Evolutionary conservation across 2,888 invertebrate genomes (phyloP).

Genomic region (Callimorpha dominula): DNA sequence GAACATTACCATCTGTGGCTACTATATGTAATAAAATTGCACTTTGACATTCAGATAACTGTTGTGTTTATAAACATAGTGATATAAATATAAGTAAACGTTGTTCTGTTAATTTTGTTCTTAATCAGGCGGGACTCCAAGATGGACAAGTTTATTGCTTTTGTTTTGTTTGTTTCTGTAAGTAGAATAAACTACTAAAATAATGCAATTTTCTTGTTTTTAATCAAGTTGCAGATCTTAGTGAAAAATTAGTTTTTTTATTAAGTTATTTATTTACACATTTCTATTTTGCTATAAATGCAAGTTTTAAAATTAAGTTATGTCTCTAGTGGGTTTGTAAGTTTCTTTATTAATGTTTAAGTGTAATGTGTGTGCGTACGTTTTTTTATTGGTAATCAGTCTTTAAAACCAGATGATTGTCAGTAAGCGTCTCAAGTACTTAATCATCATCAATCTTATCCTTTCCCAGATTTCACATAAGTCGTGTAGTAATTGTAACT

Average conservation of each 20-base stretch:
- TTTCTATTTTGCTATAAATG: neutral
- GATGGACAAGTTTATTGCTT: constrained; percentile 45
- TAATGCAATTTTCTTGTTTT: neutral
- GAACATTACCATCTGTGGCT: constrained; percentile 24
- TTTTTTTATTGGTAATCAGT: no score
- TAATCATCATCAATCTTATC: no score
- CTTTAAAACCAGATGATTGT: no score
- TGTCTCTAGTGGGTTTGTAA: no score
- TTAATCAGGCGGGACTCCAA: constrained; percentile 33
- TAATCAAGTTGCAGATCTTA: neutral
- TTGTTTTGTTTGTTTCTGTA: constrained; percentile 35
- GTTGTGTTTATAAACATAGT: constrained; percentile 40
- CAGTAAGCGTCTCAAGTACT: no score
- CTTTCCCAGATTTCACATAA: no score
- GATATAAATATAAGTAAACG: constrained; percentile 24
- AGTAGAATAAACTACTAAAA: constrained; percentile 16
- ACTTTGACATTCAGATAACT: constrained; percentile 49
- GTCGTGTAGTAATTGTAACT: no score
- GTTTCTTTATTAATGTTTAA: no score
- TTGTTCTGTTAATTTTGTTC: constrained; percentile 28
- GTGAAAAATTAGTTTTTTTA: neutral
- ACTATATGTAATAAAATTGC: constrained; percentile 30
- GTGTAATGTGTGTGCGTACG: no score
- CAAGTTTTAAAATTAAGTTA: neutral
- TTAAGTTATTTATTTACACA: neutral